Base-by-base conservation (phyloP, 2,888 invertebrate genomes). In the Thereva nobilitata region DNA sequence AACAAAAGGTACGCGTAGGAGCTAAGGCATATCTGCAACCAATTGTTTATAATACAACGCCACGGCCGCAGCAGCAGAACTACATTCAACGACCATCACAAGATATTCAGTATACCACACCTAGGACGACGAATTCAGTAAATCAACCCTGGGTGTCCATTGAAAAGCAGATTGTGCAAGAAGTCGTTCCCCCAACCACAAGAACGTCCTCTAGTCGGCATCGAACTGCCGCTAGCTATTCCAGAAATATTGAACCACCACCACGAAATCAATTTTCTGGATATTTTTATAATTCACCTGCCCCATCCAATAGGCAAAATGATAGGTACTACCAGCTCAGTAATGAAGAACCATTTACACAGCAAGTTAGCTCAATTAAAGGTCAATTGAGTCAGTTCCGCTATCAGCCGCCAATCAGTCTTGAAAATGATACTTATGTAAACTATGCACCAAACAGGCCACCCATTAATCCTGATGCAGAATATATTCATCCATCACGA, bases 381-480 rank as follows among this genome's bases (percentile, higher is more conserved):
- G 10, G 53, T 71, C 72, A 85, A 88, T 72, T 90, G 90, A 75
- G 91, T 89, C 74, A 72, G 12, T 1, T 87, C 87, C 78, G 91
- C 88, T 78, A 77, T 89, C 64, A 84, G 80, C 75, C 82, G 81
- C 78, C 77, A 2, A 77, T 81, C 85, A 86, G 66, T 83, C 84
- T 78, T 80, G 83, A 76, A 77, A 83, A 75, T 76, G 81, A 92
- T 75, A 88, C 88, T 0, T 80, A 86, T 7, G 87, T 92, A 0
- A 92, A 92, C 80, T 84, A 86, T 61, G 83, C 83, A n/a, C 89
- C 89, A 9, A 37, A 59, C 5, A 68, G 75, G 4, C 81, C 87
- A 40, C 82, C 85, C 1, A 80, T 88, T 45, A 87, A 91, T 75
- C 88, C 89, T 0, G 85, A 89, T 68, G 86, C 87, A 69, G 89